These are phyloP conservation scores for Perodicticus potto DNA, from an alignment of 2,797 vertebrate genomes.

Conservation along the genomic window DNA sequence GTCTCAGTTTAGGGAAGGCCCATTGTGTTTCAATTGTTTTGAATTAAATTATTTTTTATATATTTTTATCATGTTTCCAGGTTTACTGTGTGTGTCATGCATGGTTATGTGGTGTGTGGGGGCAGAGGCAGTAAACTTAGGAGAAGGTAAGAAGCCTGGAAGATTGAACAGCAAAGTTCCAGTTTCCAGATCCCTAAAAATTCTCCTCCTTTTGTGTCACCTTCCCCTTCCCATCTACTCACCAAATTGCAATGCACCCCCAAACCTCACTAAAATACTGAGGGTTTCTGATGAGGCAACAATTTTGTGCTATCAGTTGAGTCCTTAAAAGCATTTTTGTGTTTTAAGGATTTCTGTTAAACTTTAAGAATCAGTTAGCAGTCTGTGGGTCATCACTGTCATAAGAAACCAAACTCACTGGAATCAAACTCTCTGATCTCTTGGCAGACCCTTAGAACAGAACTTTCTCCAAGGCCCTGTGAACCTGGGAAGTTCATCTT, in stretches of 20 bases:
- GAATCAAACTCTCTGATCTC: neutral
- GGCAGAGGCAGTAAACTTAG: neutral
- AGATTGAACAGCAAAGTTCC: neutral
- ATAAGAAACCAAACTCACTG: no score
- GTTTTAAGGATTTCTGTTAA: slow-evolving; percentile 15
- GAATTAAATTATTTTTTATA: neutral
- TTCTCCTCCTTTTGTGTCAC: neutral
- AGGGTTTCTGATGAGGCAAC: neutral
- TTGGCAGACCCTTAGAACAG: neutral
- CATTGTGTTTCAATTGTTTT: neutral
- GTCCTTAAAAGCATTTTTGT: neutral
- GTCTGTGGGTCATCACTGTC: no score
- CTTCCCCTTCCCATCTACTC: neutral
- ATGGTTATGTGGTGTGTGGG: neutral
- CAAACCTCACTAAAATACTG: neutral
- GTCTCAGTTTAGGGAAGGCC: neutral
- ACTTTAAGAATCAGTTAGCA: no score
- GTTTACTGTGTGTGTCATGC: neutral
- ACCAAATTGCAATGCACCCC: neutral
- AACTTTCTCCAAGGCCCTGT: neutral
- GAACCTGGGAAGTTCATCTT: neutral
- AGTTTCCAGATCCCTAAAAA: neutral
- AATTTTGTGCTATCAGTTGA: neutral
- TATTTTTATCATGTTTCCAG: slow-evolving; percentile 4
- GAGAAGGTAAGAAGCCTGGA: neutral